A percentile compares a stretch with the other conserved stretches of the same genome.
phyloP scores from a whole-genome alignment of 2,113 vertebrate genomes.

The Sphaerodactylus townsendi region DNA sequence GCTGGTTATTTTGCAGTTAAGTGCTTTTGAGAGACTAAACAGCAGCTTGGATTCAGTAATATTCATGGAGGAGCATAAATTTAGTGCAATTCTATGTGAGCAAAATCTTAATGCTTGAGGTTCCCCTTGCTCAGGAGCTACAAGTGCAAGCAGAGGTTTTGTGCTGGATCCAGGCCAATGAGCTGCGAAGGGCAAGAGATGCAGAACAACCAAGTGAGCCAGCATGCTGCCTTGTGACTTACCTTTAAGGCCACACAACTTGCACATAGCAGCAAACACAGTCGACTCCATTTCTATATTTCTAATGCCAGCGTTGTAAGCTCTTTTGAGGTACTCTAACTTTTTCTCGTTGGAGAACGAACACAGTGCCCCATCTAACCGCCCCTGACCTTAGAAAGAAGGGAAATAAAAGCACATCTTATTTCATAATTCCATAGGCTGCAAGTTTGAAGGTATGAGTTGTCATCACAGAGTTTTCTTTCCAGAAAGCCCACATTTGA shows the following conservation, averaged over 20 bases:
- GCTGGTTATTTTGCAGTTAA: background rate
- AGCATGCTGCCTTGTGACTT: background rate
- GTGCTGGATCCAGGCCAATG: too few relatives aligned
- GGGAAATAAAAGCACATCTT: constrained; percentile 8
- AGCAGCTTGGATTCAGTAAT: background rate
- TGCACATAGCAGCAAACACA: constrained; percentile 86
- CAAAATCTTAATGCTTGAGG: fast-evolving
- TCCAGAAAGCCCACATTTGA: too few relatives aligned
- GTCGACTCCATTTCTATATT: constrained; percentile 92
- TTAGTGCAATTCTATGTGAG: too few relatives aligned
- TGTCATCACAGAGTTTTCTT: background rate
- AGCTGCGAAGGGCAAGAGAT: too few relatives aligned
- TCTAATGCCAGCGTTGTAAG: constrained; percentile 76
- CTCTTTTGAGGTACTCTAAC: constrained; percentile 83
- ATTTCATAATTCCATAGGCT: fast-evolving
- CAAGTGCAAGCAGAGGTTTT: too few relatives aligned
- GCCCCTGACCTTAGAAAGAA: constrained; percentile 79
- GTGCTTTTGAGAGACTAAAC: background rate
- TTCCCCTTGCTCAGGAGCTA: too few relatives aligned
- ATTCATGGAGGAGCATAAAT: background rate
- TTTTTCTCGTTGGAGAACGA: constrained; percentile 88
- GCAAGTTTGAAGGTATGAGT: background rate
- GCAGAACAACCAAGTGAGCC: background rate
- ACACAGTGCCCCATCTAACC: constrained; percentile 84
- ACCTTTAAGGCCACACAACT: constrained; percentile 86